Evolutionary conservation across 2,888 invertebrate species (phyloP), one percentile per base, ranked within the genome.

Genomic region (Lamproptera curius): DNA sequence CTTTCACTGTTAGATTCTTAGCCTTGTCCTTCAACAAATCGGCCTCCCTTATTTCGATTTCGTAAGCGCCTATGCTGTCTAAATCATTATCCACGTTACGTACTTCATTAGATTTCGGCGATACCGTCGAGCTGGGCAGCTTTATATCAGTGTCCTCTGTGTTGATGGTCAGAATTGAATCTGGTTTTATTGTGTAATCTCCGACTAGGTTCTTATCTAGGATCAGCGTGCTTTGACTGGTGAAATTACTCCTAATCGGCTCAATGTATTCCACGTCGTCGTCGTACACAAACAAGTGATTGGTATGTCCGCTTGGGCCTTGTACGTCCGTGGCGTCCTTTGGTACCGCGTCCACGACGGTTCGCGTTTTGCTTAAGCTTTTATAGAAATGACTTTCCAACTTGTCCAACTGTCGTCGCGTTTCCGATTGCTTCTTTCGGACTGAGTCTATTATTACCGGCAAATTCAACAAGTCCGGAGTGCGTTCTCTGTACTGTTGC

Each of bases 191-290:
- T 15, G 55, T 56, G 4, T 54, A 53, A 23, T 65, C 68, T 36
- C 58, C 67, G 17, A 69, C 60, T 46, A 70, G 70, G 55, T 71
- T 77, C 63, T 85, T 87, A 42, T 87, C 87, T 13, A 88, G 63
- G 56, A 86, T 84, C 35, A 88, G 67, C 3, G 88, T 88, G 57
- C 85, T 87, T 61, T 88, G 86, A 59, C 86, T 86, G 8, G 87
- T 86, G 51, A 85, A 86, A 53, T 78, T 86, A 48, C 88, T 88
- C 34, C 76, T 70, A 56, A 88, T 81, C n/a, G 88, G 88, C 56
- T 88, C 88, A 54, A 88, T 86, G 52, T 88, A 88, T 70, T 88
- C 86, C 1, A 85, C 84, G 42, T 88, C 87, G 50, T 86, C 84
- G 37, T 86, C 86, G 49, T 83, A 78, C 41, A 70, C 58, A 51